Evolutionary conservation across 2,888 invertebrate genomes (phyloP).

Genomic region (Nomada fucata): DNA sequence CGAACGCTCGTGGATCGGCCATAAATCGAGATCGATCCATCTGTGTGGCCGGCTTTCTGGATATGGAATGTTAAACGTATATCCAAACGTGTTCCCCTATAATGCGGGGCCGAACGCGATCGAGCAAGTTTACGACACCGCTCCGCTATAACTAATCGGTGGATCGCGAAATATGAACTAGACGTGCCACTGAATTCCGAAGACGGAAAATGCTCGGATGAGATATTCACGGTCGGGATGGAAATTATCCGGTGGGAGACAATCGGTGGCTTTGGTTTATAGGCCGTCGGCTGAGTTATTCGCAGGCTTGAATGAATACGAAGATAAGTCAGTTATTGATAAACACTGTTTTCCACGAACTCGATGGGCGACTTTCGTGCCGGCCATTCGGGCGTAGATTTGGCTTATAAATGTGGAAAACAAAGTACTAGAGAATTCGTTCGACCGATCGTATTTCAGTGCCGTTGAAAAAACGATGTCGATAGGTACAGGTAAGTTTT

Average conservation of each 20-base stretch:
- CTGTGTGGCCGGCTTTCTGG: conserved; percentile 67
- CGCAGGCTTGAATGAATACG: too few relatives aligned
- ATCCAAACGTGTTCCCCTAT: conserved; percentile 57
- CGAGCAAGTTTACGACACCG: conserved; percentile 65
- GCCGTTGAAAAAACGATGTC: neutral
- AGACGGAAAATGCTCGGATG: too few relatives aligned
- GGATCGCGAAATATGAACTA: conserved; percentile 53
- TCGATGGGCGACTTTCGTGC: neutral
- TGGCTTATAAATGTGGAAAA: neutral
- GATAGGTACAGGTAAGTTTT: neutral
- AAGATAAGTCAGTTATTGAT: neutral
- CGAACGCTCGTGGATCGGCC: conserved; percentile 67
- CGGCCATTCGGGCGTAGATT: neutral
- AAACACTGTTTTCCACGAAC: neutral
- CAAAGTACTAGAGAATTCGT: conserved; percentile 11
- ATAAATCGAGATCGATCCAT: conserved; percentile 74
- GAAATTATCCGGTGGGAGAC: too few relatives aligned
- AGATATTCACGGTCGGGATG: too few relatives aligned
- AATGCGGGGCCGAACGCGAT: conserved; percentile 44
- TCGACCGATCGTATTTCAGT: neutral
- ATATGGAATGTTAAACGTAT: conserved; percentile 68
- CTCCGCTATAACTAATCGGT: conserved; percentile 63
- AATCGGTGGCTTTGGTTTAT: too few relatives aligned
- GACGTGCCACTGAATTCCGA: conserved; percentile 6
- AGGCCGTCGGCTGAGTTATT: too few relatives aligned